These are phyloP conservation scores for Eristalis intricaria DNA, from an alignment of 2,888 invertebrate genomes.

Conservation along the genomic window DNA sequence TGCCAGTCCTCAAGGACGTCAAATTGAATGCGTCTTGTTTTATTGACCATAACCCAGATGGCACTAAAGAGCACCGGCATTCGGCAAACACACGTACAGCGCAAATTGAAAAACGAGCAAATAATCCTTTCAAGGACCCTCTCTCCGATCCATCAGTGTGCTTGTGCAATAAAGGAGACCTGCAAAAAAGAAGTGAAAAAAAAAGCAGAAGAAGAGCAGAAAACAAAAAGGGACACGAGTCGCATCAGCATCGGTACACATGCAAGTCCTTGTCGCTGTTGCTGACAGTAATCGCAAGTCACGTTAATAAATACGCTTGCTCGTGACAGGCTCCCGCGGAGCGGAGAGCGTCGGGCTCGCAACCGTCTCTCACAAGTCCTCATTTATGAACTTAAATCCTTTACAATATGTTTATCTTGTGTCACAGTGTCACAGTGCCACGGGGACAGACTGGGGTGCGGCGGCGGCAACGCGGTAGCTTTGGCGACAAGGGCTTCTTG, in stretches of 20 bases:
- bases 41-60: slow-evolving; percentile 1
- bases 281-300: background rate
- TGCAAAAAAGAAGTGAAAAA: no score
- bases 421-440: background rate
- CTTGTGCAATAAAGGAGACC: background rate
- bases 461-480: background rate
- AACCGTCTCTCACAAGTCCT: slow-evolving; percentile 5
- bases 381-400: slow-evolving; percentile 30
- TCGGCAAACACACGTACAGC: background rate
- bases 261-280: background rate
- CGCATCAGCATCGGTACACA: background rate
- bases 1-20: background rate
- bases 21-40: background rate
- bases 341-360: background rate
- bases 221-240: background rate
- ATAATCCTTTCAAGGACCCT: background rate
- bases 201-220: background rate
- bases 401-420: slow-evolving; percentile 34
- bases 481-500: background rate
- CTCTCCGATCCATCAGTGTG: background rate
- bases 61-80: slow-evolving; percentile 1
- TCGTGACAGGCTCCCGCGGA: background rate
- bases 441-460: background rate
- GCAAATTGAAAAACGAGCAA: background rate
- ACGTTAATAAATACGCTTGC: background rate